A percentile compares a stretch with the other conserved stretches of the same genome.
Evolutionary conservation across 2,888 invertebrate genomes (phyloP).

Genomic region (Brachylomia viminalis): DNA sequence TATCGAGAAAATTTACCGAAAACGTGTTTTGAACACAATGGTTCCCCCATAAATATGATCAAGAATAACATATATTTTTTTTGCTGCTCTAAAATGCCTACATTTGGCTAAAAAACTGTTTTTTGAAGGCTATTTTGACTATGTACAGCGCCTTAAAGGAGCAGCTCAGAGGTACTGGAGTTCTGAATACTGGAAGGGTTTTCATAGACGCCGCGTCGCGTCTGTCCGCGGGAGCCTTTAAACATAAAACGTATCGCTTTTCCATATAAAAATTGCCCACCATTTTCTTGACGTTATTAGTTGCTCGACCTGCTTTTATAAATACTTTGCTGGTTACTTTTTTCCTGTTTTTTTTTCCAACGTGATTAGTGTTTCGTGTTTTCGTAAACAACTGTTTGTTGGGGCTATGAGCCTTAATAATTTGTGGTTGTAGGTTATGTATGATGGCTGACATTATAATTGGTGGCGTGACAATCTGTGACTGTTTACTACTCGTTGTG

Average conservation of each 20-base stretch:
- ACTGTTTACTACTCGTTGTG: background rate
- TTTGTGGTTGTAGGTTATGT: conserved; percentile 1
- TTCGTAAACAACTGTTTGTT: conserved; percentile 16
- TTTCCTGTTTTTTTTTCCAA: background rate
- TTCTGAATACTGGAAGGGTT: no score
- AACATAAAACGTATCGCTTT: background rate
- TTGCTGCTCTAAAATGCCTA: no score
- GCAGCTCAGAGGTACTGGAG: no score
- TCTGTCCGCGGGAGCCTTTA: no score
- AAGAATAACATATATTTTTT: no score
- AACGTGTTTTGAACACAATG: no score
- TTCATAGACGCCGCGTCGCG: no score
- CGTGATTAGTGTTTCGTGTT: conserved; percentile 13
- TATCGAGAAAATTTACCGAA: no score
- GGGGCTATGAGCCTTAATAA: conserved; percentile 1
- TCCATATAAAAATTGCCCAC: background rate
- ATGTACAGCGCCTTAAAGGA: no score
- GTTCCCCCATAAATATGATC: no score
- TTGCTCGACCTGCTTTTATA: background rate
- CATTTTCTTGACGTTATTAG: background rate
- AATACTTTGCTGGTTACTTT: background rate
- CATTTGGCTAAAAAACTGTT: no score
- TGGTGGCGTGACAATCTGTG: conserved; percentile 15
- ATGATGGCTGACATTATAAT: conserved; percentile 6
- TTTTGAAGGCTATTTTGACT: no score